phyloP scores from a whole-genome alignment of 1,140 invertebrate species.

The Zaprionus taronus region DNA sequence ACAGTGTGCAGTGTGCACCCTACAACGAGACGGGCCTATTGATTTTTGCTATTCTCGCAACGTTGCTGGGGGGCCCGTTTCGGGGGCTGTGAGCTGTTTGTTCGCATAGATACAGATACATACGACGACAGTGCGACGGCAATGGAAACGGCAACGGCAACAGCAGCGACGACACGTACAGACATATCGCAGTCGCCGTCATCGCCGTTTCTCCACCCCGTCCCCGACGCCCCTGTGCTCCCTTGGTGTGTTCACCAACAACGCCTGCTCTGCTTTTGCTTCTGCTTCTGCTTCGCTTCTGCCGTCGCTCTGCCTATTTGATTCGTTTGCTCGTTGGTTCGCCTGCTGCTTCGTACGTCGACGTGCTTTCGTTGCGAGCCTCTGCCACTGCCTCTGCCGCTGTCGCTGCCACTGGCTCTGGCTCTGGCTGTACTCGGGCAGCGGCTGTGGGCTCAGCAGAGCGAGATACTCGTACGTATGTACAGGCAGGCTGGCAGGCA shows the following conservation, averaged over 20 bases:
- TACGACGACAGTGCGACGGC: conserved; percentile 16
- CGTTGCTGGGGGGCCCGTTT: conserved; percentile 42
- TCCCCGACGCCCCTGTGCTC: neutral
- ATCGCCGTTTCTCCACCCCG: conserved; percentile 1
- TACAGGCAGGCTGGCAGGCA: conserved; percentile 5
- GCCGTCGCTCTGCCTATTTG: conserved; percentile 43
- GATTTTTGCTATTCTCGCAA: conserved; percentile 33
- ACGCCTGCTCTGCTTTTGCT: conserved; percentile 16
- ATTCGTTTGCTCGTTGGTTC: conserved; percentile 54
- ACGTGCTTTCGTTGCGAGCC: conserved; percentile 53
- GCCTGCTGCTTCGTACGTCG: conserved; percentile 47
- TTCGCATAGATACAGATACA: conserved; percentile 53
- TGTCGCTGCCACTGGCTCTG: conserved; percentile 45
- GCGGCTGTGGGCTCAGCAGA: conserved; percentile 63
- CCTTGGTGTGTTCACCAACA: neutral
- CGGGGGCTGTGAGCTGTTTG: conserved; percentile 41
- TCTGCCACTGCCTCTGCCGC: conserved; percentile 45
- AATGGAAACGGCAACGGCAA: conserved; percentile 15
- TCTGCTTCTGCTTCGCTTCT: conserved; percentile 23
- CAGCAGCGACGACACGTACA: conserved; percentile 34
- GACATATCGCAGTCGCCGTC: conserved; percentile 46
- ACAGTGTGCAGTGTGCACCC: conserved; percentile 25
- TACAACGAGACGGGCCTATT: conserved; percentile 33
- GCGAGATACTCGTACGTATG: conserved; percentile 62
- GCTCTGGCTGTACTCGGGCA: conserved; percentile 62